Evolutionary conservation across 1,140 invertebrate species (phyloP).

Genomic region (Tetranychus cinnabarinus): DNA sequence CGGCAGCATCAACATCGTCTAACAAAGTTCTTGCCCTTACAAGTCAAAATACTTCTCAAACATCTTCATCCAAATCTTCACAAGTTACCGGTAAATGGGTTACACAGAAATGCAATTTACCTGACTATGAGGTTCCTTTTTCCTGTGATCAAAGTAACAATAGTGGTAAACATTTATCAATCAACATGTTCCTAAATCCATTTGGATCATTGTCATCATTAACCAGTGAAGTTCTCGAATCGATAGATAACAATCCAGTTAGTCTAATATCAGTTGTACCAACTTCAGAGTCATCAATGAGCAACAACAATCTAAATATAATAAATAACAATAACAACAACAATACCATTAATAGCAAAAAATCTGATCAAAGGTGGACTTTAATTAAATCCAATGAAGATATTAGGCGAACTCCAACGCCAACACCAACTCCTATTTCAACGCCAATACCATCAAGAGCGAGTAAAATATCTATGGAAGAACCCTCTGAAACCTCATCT

Average conservation of each 20-base stretch:
- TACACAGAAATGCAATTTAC: conserved; percentile 26
- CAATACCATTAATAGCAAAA: neutral
- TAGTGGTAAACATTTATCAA: conserved; percentile 1
- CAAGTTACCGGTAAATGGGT: conserved; percentile 14
- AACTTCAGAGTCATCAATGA: too few species aligned
- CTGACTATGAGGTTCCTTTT: conserved; percentile 29
- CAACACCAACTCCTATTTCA: conserved; percentile 1
- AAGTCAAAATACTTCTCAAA: conserved; percentile 4
- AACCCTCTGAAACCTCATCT: neutral
- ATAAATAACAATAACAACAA: neutral
- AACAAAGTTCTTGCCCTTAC: conserved; percentile 13
- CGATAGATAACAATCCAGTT: neutral
- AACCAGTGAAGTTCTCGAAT: conserved; percentile 6
- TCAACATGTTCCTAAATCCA: conserved; percentile 23
- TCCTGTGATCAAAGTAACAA: conserved; percentile 13
- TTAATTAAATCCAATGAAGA: conserved; percentile 2
- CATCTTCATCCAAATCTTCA: neutral
- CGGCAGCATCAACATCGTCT: conserved; percentile 4
- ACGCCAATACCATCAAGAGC: conserved; percentile 1
- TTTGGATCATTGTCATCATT: conserved; percentile 19
- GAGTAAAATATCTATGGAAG: neutral
- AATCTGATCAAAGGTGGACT: neutral
- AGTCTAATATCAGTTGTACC: neutral
- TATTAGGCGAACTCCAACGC: neutral
- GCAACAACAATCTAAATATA: too few species aligned